Conservation (phyloP, 2,888 invertebrate species). For the Xylophagus ater region DNA sequence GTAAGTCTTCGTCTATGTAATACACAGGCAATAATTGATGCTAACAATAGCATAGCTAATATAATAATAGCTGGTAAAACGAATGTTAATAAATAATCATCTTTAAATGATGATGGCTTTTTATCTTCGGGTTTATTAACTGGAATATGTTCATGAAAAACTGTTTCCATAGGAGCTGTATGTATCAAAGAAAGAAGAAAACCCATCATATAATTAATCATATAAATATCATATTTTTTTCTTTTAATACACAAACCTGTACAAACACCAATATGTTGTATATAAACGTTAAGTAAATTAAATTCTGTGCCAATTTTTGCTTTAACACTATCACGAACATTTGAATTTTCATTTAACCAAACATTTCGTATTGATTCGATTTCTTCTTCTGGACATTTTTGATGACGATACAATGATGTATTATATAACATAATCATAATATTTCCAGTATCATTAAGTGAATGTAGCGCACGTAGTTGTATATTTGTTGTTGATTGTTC, state of each 20-base stretch:
- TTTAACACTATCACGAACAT: constrained; percentile 43
- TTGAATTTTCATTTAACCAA: constrained; percentile 56
- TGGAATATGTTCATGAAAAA: constrained; percentile 30
- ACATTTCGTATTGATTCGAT: constrained; percentile 60
- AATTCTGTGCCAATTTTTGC: constrained; percentile 53
- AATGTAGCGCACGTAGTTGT: constrained; percentile 54
- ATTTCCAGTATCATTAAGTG: constrained; percentile 42
- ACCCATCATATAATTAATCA: neutral
- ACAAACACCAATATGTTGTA: constrained; percentile 32
- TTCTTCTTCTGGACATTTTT: constrained; percentile 62
- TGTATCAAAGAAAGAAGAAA: constrained; percentile 1
- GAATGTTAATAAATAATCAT: constrained; percentile 67
- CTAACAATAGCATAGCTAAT: constrained; percentile 74
- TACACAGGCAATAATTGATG: constrained; percentile 77
- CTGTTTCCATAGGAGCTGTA: constrained; percentile 27
- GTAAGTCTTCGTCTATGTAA: constrained; percentile 73
- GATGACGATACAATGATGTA: constrained; percentile 43
- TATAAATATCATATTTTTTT: neutral
- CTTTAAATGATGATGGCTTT: constrained; percentile 40
- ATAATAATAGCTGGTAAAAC: constrained; percentile 84
- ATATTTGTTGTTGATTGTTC: constrained; percentile 64
- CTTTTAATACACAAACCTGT: neutral
- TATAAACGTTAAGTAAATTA: constrained; percentile 43
- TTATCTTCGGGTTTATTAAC: constrained; percentile 29
- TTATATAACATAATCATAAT: constrained; percentile 72